Evolutionary conservation across 2,797 vertebrate species (phyloP), one percentile per base, ranked within the genome.

Genomic region (Myiotriccus ornatus): DNA sequence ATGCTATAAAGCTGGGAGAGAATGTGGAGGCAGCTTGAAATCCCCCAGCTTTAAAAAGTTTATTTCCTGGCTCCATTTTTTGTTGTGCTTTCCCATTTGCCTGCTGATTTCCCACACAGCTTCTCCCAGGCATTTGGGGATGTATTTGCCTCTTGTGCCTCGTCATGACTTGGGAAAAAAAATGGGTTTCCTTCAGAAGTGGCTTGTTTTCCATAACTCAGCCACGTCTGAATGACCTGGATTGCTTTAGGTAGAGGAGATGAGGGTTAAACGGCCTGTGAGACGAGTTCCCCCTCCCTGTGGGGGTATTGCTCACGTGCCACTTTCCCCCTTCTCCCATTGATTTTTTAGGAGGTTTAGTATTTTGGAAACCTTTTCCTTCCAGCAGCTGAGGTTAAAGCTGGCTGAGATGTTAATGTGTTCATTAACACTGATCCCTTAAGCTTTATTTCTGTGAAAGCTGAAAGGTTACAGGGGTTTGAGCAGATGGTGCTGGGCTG

Each of bases 1-100:
- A 5, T 21, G 37, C 17, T 81, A 17, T 63, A 85, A 93, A 82
- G 63, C 80, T 39, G 11, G 53, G 70, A 62, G 85, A 75, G 91
- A 93, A 89, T 84, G 73, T 91, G 80, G 46, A 82, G 64, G 64
- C 47, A 81, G 63, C 59, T 92, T 80, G 53, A 88, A 92, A 89
- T 82, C 79, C 85, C 71, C 27, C 23, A 47, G 75, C 46, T 49
- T 71, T 62, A 34, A 57, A 88, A 81, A 22, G 41, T 83, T 86
- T 79, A 70, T 95, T 96, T 93, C 68, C 90, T 56, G 49, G 34
- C 47, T 68, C 44, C 27, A 2, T 80, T 78, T 83, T 52, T 59
- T 52, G 12, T 41, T 60, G 41, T 63, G 19, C 44, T 75, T 87
- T 78, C 41, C 71, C 35, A 8, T 71, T 90, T 84, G n/a, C 81